Conservation (phyloP, 2,888 invertebrate species). For the Pachydiplax longipennis region DNA sequence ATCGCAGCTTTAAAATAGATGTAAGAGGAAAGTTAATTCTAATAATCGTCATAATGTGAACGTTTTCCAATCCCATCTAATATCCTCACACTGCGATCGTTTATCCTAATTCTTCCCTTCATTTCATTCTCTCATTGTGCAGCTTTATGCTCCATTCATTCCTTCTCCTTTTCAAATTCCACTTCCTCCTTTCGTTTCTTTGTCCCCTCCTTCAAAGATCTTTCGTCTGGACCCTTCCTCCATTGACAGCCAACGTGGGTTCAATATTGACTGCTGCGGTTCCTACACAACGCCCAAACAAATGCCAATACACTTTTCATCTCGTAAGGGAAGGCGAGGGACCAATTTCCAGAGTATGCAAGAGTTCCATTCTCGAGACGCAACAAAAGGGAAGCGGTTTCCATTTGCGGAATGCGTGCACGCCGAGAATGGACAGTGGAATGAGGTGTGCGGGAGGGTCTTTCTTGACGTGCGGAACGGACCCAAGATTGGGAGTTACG, state of each 20-base stretch:
- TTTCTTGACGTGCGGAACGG: background rate
- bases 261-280: slow-evolving; percentile 29
- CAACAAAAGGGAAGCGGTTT: background rate
- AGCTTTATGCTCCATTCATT: background rate
- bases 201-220: background rate
- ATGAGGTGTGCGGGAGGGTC: background rate
- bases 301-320: slow-evolving; percentile 29
- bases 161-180: background rate
- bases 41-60: too few relatives aligned
- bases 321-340: background rate
- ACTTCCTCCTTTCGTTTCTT: background rate
- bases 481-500: background rate
- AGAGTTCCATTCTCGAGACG: background rate
- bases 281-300: slow-evolving; percentile 28
- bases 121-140: background rate
- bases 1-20: too few relatives aligned
- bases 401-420: background rate
- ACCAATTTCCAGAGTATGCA: background rate
- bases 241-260: slow-evolving; percentile 23
- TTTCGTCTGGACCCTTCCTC: background rate
- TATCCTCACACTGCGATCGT: too few relatives aligned
- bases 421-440: background rate
- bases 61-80: too few relatives aligned
- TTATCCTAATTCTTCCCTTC: background rate
- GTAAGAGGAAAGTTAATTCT: too few relatives aligned